Evolutionary conservation across 1,140 invertebrate species (phyloP).

Genomic region (Neuroterus valhalla): DNA sequence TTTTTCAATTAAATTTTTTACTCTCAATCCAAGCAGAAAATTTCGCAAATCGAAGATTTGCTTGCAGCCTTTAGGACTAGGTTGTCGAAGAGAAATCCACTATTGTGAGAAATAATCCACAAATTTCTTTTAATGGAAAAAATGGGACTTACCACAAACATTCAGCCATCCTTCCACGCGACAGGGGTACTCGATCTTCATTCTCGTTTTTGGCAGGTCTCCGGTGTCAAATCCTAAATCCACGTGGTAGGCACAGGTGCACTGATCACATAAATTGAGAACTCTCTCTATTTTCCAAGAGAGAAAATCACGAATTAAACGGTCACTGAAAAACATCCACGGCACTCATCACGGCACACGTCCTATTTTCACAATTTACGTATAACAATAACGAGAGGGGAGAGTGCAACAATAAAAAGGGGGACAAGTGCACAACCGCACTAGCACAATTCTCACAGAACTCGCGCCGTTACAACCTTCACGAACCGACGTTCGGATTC

Average conservation of each 20-base stretch:
- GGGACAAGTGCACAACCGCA: constrained; percentile 13
- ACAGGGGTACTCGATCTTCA: constrained; percentile 77
- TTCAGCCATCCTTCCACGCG: constrained; percentile 80
- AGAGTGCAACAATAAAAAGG: constrained; percentile 9
- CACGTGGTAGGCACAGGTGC: constrained; percentile 43
- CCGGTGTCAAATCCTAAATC: constrained; percentile 41
- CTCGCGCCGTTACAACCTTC: constrained; percentile 41
- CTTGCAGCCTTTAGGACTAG: neutral
- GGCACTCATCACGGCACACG: constrained; percentile 33
- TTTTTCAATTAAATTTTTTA: neutral
- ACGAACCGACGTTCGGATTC: constrained; percentile 63
- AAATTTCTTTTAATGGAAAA: constrained; percentile 11
- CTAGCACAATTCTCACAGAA: constrained; percentile 29
- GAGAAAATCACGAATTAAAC: constrained; percentile 36
- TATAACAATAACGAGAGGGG: neutral
- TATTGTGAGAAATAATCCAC: constrained; percentile 27
- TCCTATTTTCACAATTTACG: constrained; percentile 20
- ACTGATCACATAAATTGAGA: constrained; percentile 56
- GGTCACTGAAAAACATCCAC: constrained; percentile 37
- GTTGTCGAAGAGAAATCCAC: constrained; percentile 26
- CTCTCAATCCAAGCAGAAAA: neutral
- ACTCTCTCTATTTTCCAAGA: constrained; percentile 36
- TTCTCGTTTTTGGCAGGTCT: constrained; percentile 43
- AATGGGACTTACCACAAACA: constrained; percentile 75
- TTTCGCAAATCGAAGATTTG: neutral